Conservation (phyloP, 2,797 vertebrate genomes). For the Sebastes trivittatus region DNA sequence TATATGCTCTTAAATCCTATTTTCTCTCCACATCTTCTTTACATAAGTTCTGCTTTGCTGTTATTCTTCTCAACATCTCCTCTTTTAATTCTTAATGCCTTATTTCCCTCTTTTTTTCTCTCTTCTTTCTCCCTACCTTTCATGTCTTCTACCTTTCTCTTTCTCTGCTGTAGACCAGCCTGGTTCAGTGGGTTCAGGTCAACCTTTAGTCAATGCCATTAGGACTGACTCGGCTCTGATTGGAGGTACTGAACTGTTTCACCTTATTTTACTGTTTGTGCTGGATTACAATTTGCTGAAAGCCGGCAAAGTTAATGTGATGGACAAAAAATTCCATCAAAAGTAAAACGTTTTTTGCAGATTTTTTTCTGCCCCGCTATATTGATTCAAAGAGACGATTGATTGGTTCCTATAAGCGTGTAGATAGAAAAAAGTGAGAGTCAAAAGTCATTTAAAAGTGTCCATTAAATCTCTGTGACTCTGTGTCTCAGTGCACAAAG, state of each 20-base stretch:
- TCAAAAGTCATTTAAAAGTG: conserved; percentile 19
- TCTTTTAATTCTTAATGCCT: neutral
- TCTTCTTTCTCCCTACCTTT: neutral
- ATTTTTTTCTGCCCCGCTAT: neutral
- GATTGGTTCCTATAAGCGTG: neutral
- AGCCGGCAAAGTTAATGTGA: neutral
- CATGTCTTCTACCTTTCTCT: neutral
- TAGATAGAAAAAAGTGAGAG: neutral
- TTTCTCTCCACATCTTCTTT: conserved; percentile 9
- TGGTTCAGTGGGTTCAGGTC: conserved; percentile 86
- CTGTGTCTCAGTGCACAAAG: conserved; percentile 33
- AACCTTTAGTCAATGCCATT: conserved; percentile 88
- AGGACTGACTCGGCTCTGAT: conserved; percentile 91
- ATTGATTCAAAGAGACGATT: conserved; percentile 11
- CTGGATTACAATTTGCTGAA: neutral
- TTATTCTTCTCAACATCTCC: neutral
- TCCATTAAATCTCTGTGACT: conserved; percentile 22
- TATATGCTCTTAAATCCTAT: neutral
- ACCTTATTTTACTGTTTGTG: conserved; percentile 6
- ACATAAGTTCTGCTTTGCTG: neutral
- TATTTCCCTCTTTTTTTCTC: neutral
- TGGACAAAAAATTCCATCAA: neutral
- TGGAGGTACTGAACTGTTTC: conserved; percentile 85
- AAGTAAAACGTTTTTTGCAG: neutral
- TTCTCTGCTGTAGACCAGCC: conserved; percentile 86